Percentiles rank a stretch among this genome's conserved stretches.
Evolutionary conservation across 2,113 vertebrate genomes (phyloP).

Genomic region (Macrotus californicus): DNA sequence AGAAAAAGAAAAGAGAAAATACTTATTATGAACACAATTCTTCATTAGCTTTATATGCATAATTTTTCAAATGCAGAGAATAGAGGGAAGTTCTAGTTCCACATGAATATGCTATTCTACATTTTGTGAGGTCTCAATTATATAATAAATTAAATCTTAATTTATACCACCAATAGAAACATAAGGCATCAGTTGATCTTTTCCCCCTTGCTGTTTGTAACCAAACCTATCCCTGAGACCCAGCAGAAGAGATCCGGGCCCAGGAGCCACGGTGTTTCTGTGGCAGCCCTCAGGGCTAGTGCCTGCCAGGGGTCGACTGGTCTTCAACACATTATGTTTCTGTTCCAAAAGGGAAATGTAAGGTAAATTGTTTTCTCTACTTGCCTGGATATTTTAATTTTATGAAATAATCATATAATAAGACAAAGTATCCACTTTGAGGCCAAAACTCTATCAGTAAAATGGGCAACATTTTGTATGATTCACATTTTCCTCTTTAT

Average conservation of each 20-base stretch:
- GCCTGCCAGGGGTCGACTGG: no score
- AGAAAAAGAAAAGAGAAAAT: constrained; percentile 38
- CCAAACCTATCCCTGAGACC: no score
- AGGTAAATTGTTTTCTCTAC: constrained; percentile 9
- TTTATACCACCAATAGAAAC: constrained; percentile 2
- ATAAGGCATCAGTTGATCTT: not conserved
- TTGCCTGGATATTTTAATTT: constrained; percentile 34
- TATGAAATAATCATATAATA: constrained; percentile 17
- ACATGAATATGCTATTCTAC: constrained; percentile 20
- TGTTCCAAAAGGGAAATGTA: not conserved
- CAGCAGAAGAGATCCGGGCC: no score
- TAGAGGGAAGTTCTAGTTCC: not conserved
- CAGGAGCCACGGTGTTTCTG: no score
- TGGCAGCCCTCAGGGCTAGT: no score
- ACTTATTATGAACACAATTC: constrained; percentile 28
- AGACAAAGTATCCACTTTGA: not conserved
- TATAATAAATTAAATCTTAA: constrained; percentile 35
- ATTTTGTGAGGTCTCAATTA: constrained; percentile 37
- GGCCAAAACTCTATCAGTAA: not conserved
- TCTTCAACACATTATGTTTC: constrained; percentile 11
- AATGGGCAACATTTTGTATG: constrained; percentile 12
- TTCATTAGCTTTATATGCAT: not conserved
- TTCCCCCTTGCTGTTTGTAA: no score
- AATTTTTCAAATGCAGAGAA: constrained; percentile 40
- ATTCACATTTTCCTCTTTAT: not conserved